phyloP scores from a whole-genome alignment of 2,113 vertebrate species.

The Excalfactoria chinensis region DNA sequence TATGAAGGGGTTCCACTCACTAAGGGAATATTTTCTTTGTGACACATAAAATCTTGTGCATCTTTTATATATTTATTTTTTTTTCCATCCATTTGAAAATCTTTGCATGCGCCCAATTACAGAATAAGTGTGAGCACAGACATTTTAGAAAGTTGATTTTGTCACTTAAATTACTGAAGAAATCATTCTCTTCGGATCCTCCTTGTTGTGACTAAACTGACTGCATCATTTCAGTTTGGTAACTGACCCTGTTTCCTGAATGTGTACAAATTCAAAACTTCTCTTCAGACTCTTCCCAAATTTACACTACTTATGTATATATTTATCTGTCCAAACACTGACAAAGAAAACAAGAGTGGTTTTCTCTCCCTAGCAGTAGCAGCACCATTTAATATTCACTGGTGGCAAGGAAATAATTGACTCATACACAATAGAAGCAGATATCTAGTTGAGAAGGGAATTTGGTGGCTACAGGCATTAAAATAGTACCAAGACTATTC shows the following conservation, averaged over 20 bases:
- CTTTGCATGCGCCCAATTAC: background rate
- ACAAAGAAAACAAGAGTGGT: background rate
- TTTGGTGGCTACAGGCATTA: background rate
- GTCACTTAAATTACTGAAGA: background rate
- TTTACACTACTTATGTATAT: background rate
- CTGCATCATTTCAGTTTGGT: background rate
- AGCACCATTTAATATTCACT: background rate
- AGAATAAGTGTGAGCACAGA: fast-evolving
- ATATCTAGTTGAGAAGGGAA: background rate
- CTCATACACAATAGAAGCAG: background rate
- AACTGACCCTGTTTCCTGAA: background rate
- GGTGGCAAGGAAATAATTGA: background rate
- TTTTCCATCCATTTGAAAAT: background rate
- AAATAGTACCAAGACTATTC: background rate
- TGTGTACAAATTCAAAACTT: background rate
- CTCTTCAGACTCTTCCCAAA: background rate
- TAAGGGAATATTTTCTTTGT: background rate
- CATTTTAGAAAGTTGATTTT: background rate
- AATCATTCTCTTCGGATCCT: background rate
- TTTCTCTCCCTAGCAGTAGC: background rate
- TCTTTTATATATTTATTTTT: background rate
- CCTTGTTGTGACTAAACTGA: background rate
- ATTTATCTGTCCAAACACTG: background rate
- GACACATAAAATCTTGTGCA: background rate
- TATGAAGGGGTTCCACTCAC: background rate